phyloP scores from a whole-genome alignment of 2,888 invertebrate species.

The Cataglyphis rosenhaueri region DNA sequence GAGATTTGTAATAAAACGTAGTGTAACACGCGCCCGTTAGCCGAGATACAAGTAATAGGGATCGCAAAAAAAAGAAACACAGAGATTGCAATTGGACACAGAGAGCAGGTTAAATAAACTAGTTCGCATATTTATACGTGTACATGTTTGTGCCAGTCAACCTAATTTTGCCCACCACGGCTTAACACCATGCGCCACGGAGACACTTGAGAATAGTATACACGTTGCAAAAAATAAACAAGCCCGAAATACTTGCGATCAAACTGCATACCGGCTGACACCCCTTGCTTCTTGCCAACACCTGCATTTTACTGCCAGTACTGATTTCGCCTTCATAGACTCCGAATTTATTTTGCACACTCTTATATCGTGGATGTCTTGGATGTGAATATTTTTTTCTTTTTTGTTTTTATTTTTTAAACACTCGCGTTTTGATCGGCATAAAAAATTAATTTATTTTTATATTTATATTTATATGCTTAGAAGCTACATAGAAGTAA shows the following conservation, averaged over 20 bases:
- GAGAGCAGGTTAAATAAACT: conserved; percentile 36
- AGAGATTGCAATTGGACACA: conserved; percentile 49
- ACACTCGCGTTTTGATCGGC: background rate
- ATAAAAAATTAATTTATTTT: conserved; percentile 14
- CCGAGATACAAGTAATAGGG: conserved; percentile 65
- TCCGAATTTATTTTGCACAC: conserved; percentile 14
- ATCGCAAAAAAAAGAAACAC: conserved; percentile 32
- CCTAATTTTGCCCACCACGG: conserved; percentile 21
- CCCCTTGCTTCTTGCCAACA: conserved; percentile 51
- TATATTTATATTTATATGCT: background rate
- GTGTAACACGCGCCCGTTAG: conserved; percentile 59
- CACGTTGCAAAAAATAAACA: conserved; percentile 64
- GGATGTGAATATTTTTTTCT: conserved; percentile 14
- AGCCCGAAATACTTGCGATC: conserved; percentile 64
- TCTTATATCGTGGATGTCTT: background rate
- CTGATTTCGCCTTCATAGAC: conserved; percentile 24
- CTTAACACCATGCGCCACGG: conserved; percentile 39
- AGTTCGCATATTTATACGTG: conserved; percentile 32
- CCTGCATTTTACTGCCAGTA: conserved; percentile 19
- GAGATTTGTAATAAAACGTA: conserved; percentile 70
- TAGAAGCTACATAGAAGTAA: background rate
- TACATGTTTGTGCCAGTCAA: conserved; percentile 30
- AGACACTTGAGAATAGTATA: conserved; percentile 41
- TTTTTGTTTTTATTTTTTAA: background rate
- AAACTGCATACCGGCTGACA: conserved; percentile 58